Evolutionary conservation across 1,140 invertebrate genomes (phyloP).

Genomic region (Phymorhynchus buccinoides): DNA sequence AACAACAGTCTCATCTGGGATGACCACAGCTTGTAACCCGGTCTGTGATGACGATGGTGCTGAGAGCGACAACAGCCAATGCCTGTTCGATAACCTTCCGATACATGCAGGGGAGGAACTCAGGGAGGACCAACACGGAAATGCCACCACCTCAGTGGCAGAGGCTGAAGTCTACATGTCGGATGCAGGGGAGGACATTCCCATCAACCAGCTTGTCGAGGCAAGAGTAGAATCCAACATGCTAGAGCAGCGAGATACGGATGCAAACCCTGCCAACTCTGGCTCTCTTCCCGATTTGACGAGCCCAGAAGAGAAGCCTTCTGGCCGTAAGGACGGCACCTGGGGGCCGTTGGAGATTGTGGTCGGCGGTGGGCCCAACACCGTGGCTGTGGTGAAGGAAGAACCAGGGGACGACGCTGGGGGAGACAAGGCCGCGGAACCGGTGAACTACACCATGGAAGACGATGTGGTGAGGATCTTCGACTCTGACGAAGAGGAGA

Average conservation of each 20-base stretch:
- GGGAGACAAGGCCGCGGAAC: background rate
- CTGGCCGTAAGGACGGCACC: too few relatives aligned
- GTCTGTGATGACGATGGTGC: background rate
- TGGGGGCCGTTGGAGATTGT: too few relatives aligned
- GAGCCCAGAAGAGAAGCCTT: background rate
- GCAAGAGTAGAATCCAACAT: background rate
- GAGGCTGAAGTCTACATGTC: background rate
- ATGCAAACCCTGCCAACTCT: background rate
- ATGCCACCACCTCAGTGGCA: background rate
- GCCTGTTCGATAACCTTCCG: conserved; percentile 27
- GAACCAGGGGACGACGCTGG: too few relatives aligned
- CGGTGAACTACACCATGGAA: background rate
- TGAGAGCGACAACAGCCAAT: conserved; percentile 15
- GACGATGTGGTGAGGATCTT: conserved; percentile 28
- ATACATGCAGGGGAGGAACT: background rate
- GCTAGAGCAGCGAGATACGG: background rate
- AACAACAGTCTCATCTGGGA: background rate
- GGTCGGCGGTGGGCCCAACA: background rate
- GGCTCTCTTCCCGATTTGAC: background rate
- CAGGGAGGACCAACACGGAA: background rate
- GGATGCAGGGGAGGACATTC: background rate
- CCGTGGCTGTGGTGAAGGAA: background rate
- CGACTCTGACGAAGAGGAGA: conserved; percentile 36
- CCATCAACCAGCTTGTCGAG: background rate
- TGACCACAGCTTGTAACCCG: background rate